Conservation (phyloP, 2,888 invertebrate genomes). For the Drosophila affinis region DNA sequence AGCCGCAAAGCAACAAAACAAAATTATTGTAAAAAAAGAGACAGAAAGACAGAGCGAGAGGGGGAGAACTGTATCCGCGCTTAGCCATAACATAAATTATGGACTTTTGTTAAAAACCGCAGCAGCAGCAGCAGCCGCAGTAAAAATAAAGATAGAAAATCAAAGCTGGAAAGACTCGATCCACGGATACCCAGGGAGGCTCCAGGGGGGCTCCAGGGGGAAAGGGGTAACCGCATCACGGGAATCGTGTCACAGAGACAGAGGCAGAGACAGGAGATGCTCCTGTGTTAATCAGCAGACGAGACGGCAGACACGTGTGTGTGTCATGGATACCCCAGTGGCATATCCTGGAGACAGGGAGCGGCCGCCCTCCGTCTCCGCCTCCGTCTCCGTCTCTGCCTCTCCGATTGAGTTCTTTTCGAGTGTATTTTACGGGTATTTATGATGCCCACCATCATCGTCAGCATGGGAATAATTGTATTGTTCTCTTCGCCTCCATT, state of each 20-base stretch:
- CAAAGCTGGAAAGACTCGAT: conserved; percentile 16
- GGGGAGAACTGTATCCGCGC: conserved; percentile 46
- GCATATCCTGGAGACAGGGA: not conserved
- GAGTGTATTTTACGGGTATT: conserved; percentile 48
- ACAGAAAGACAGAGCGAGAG: conserved; percentile 14
- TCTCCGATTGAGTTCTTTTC: not conserved
- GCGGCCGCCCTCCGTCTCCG: conserved; percentile 7
- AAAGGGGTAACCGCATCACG: not conserved
- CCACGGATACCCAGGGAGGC: conserved; percentile 11
- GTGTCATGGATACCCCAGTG: no score
- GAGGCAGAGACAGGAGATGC: not conserved
- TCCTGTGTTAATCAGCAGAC: no score
- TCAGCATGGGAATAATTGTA: conserved; percentile 52
- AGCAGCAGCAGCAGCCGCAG: conserved; percentile 33
- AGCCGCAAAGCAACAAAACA: conserved; percentile 48
- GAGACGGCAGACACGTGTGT: no score
- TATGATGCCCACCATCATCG: conserved; percentile 56
- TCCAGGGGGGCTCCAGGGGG: not conserved
- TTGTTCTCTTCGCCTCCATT: conserved; percentile 34
- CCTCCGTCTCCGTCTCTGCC: not conserved
- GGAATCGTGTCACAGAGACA: not conserved
- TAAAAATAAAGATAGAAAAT: conserved; percentile 29
- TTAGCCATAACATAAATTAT: conserved; percentile 75
- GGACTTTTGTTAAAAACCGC: conserved; percentile 72
- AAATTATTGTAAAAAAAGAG: conserved; percentile 26